Conservation (phyloP, 2,797 vertebrate species). For the Mormyrus hasselquistii region DNA sequence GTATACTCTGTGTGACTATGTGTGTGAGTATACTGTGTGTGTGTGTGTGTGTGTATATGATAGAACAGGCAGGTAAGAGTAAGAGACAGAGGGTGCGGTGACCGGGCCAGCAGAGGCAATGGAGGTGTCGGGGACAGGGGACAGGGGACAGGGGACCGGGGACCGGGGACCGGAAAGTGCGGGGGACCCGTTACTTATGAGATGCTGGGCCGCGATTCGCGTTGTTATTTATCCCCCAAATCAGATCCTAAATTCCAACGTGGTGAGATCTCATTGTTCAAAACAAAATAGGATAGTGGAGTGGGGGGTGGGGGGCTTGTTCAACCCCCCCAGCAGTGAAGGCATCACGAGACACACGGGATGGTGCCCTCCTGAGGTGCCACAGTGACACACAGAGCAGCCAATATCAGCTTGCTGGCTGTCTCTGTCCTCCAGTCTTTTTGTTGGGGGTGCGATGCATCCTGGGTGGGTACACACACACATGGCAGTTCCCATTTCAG, state of each 20-base stretch:
- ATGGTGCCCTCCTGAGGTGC: neutral
- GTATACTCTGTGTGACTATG: neutral
- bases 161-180: neutral
- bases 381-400: neutral
- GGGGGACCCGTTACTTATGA: conserved; percentile 31
- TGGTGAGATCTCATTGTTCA: neutral
- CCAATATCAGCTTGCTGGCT: neutral
- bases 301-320: neutral
- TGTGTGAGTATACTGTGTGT: too few species aligned
- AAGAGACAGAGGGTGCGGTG: conserved; percentile 28
- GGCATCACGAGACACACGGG: neutral
- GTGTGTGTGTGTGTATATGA: neutral
- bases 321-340: neutral
- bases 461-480: conserved; percentile 46
- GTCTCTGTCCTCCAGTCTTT: neutral
- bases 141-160: neutral
- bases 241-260: neutral
- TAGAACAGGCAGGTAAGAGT: neutral
- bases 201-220: conserved; percentile 32
- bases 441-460: neutral
- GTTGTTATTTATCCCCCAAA: neutral
- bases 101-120: neutral
- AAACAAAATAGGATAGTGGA: neutral
- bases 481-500: conserved; percentile 57
- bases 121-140: neutral